These are phyloP conservation scores for Rissa tridactyla DNA, from an alignment of 2,113 vertebrate genomes.

Conservation along the genomic window DNA sequence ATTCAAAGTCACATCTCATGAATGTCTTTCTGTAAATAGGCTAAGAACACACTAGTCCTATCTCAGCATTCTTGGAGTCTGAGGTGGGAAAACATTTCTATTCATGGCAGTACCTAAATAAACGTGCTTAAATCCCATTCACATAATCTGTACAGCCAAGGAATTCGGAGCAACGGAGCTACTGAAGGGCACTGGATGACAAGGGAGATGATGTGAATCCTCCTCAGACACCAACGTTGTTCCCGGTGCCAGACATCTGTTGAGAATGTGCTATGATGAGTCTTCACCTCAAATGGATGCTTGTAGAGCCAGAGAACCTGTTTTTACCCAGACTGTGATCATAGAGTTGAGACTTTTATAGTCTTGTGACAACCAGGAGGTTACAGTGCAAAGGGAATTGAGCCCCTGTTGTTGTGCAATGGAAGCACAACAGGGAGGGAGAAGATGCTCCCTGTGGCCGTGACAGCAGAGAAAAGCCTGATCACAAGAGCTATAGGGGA, in stretches of 20 bases:
- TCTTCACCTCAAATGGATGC: not conserved
- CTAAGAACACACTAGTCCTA: not conserved
- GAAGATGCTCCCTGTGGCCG: not conserved
- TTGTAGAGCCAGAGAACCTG: not conserved
- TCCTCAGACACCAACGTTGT: not conserved
- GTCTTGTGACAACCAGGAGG: not conserved
- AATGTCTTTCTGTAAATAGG: not conserved
- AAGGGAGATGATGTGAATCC: not conserved
- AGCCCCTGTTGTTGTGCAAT: fast-evolving
- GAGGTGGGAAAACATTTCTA: not conserved
- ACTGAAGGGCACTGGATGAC: not conserved
- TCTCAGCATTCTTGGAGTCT: not conserved
- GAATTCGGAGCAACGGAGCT: not conserved
- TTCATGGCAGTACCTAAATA: not conserved
- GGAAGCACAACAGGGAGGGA: not conserved
- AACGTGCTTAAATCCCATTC: not conserved
- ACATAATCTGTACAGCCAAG: not conserved
- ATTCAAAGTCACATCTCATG: not conserved
- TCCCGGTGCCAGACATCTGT: too few species aligned
- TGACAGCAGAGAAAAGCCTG: not conserved
- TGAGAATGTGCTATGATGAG: not conserved
- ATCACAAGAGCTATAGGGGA: not conserved
- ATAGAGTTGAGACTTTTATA: not conserved
- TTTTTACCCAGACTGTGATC: not conserved
- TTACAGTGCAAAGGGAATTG: not conserved